Base-by-base conservation (phyloP, 1,140 invertebrate species). In the Onthophagus taurus region DNA sequence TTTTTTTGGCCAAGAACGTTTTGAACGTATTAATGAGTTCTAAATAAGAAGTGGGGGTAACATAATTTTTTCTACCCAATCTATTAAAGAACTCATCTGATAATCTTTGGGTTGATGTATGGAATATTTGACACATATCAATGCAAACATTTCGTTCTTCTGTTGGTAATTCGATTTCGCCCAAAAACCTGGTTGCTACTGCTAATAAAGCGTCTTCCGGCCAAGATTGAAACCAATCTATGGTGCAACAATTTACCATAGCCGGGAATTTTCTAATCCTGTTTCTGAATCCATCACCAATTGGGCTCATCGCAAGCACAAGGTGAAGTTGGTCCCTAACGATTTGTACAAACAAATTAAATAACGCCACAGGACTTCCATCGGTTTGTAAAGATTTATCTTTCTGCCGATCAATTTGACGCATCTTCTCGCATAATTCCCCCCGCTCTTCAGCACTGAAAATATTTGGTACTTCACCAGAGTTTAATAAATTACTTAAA, bases 201-300 rank as follows among this genome's bases (percentile, higher is more conserved):
- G 90, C 91, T 21, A 91, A 67, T 8, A 97, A 64, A 16, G 93
- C 93, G 70, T 97, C 93, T 54, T 84, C 76, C 2, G 93, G 92
- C 94, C 94, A 97, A 31, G 86, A 72, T 80, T 96, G 89, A 66
- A 97, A 91, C 93, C 92, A 97, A 69, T 97, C 89, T 49, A 97
- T 95, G 0, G 92, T 96, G 59, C 93, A 97, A 60, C 92, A 96
- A 63, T 95, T 97, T 16, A 97, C 88, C 18, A 97, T 74, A 0
- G 90, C 85, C 1, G 92, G 93, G 64, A 96, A 98, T 64, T 91
- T 96, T 44, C 90, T 71, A 9, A 97, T 80, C 34, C 89, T 74
- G 58, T 83, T 89, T 45, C 91, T 73, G 63, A 97, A 85, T 9
- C 74, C 72, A 45, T 83, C 80, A 4, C 91, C 91, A 56, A 91